Evolutionary conservation across 2,113 vertebrate genomes (phyloP).

Genomic region (Pangasianodon gigas): DNA sequence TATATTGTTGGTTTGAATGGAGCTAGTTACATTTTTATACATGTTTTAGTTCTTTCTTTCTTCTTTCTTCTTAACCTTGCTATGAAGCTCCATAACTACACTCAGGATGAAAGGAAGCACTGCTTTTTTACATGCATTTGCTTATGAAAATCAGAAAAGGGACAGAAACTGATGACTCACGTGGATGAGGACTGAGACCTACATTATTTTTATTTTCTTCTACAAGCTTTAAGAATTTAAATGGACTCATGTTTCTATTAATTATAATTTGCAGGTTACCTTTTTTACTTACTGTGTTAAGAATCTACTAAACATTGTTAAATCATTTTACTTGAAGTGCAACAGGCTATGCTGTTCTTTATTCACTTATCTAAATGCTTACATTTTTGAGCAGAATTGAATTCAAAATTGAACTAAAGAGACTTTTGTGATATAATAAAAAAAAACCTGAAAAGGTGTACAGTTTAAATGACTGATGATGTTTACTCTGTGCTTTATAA

Average conservation of each 20-base stretch:
- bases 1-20: not conserved
- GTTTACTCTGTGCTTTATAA: constrained; percentile 23
- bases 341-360: not conserved
- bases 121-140: constrained; percentile 67
- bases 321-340: not conserved
- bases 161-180: constrained; percentile 63
- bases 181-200: constrained; percentile 30
- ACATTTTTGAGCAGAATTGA: not conserved
- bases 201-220: not conserved
- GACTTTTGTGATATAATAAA: not conserved
- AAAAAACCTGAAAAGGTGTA: not conserved
- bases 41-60: constrained; percentile 2
- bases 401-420: not conserved
- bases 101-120: not conserved
- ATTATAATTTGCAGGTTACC: not conserved
- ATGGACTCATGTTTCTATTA: not conserved
- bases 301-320: not conserved
- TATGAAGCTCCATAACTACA: not conserved
- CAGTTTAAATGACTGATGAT: not conserved
- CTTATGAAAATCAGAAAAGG: constrained; percentile 65
- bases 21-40: not conserved
- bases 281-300: not conserved
- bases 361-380: not conserved
- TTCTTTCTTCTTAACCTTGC: not conserved
- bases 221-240: not conserved